Base-by-base conservation (phyloP, 2,888 invertebrate genomes). In the Trypoxylon attenuatum region DNA sequence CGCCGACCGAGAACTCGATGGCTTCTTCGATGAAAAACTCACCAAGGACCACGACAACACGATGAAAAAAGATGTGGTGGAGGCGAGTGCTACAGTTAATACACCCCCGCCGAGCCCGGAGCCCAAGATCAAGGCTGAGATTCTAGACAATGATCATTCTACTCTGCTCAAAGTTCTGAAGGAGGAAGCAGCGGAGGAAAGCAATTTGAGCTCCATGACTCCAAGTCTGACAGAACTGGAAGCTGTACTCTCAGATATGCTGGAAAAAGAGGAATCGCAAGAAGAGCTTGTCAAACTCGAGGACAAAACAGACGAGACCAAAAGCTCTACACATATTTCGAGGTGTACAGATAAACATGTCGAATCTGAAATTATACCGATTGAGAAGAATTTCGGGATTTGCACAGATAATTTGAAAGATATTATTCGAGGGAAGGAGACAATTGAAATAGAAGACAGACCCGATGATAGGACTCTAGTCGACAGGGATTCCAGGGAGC, bases 181-280 rank as follows among this genome's bases (percentile, higher is more conserved):
- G 16, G 83, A 80, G 10, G 82, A 79, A 13, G 67, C 68, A 1
- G 63, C 71, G 1, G 79, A 77, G 6, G 77, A 39, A 13, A 84
- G 84, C 42, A 84, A 85, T 63, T 66, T 83, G 33, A 85, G 84
- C 53, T 86, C 87, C 52, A 86, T 85, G 84, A 87, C 86, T 19
- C 85, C 87, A 16, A 86, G 85, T 38, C 72, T 87, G 42, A 83
- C 81, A 15, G 87, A 87, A 62, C 63, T 87, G 25, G 85, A 86
- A 61, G 83, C 79, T 1, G 86, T 86, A 4, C 70, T 87, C n/a
- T 85, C 84, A 6, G 86, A 86, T 59, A 83, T 86, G 81, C 66
- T 87, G 16, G 87, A 87, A 58, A 80, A 76, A 23, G 82, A 82
- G 39, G 80, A 78, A 19, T 61, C 75, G 1, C 51, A 57, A 10